Evolutionary conservation across 2,113 vertebrate genomes (phyloP).

Genomic region (Ammodytes marinus): DNA sequence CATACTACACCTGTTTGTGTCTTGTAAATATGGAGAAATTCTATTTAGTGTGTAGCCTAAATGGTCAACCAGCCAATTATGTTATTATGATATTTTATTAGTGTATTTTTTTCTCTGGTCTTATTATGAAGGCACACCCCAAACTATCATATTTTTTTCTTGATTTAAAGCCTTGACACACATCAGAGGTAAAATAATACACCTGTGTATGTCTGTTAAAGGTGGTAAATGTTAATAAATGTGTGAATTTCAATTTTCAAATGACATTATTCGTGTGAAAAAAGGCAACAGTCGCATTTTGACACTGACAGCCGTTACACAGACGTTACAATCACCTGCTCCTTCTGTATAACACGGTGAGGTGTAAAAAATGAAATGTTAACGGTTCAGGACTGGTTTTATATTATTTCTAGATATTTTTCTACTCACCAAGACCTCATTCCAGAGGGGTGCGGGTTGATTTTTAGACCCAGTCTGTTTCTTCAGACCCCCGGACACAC

Average conservation of each 20-base stretch:
- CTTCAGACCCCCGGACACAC: background rate
- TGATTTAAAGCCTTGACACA: background rate
- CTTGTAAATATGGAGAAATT: background rate
- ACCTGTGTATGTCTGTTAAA: rapidly evolving
- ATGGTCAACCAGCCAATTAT: too few species aligned
- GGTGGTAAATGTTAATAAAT: rapidly evolving
- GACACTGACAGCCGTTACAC: background rate
- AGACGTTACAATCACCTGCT: constrained; percentile 30
- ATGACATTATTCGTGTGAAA: background rate
- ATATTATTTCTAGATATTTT: background rate
- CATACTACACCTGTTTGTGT: rapidly evolving
- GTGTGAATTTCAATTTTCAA: background rate
- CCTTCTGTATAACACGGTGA: constrained; percentile 24
- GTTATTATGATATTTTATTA: too few species aligned
- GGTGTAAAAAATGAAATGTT: rapidly evolving
- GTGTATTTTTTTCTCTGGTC: too few species aligned
- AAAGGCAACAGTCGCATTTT: constrained; percentile 7
- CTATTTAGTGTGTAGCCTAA: too few species aligned
- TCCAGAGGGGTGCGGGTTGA: background rate
- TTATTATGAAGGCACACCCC: too few species aligned
- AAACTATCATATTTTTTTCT: too few species aligned
- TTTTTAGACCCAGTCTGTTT: background rate
- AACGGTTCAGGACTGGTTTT: background rate
- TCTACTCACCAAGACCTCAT: constrained; percentile 27
- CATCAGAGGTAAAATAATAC: rapidly evolving